Base-by-base conservation (phyloP, 2,888 invertebrate species). In the Apoderus coryli region DNA sequence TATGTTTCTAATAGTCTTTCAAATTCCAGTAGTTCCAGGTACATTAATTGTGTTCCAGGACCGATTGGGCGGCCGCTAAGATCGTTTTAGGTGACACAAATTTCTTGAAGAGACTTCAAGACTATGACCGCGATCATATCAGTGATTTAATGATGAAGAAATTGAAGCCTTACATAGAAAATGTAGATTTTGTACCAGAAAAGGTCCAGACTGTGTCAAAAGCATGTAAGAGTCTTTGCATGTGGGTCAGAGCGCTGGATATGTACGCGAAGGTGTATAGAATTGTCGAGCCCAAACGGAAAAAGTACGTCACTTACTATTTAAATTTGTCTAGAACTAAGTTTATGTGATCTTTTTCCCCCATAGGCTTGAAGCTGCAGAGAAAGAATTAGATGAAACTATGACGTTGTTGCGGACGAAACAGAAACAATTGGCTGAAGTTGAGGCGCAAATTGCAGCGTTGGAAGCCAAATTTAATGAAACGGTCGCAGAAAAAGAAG, bases 221-320 rank as follows among this genome's bases (percentile, higher is more conserved):
- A 69, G 89, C 88, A 1, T 88, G 89, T 49, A 78, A 76, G 43
- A 89, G 88, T 5, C 75, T 92, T 61, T 88, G 89, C 44, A 69
- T 89, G 54, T 92, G 92, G 92, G 89, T 90, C 4, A 69, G 79
- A 49, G 90, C 92, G 0, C 79, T 92, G 41, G 85, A 89, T 46
- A 75, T 76, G 50, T 92, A 90, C 51, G 77, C 88, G 1, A 81
- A 80, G 58, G 79, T 89, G 1, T 86, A 76, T 56, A 70, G 74
- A 52, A 71, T 85, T 4, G 89, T 92, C 2, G 85, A 88, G 49
- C 90, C 90, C 0, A 92, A 92, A 57, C 72, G 82, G 31, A 63
- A 75, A 38, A 74, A 70, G 80, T 80, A 56, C 35, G 22, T 25
- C n/a, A n/a, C n/a, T n/a, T n/a, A n/a, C n/a, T n/a, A n/a, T n/a